Conservation (phyloP, 2,113 vertebrate species). For the Brienomyrus brachyistius region DNA sequence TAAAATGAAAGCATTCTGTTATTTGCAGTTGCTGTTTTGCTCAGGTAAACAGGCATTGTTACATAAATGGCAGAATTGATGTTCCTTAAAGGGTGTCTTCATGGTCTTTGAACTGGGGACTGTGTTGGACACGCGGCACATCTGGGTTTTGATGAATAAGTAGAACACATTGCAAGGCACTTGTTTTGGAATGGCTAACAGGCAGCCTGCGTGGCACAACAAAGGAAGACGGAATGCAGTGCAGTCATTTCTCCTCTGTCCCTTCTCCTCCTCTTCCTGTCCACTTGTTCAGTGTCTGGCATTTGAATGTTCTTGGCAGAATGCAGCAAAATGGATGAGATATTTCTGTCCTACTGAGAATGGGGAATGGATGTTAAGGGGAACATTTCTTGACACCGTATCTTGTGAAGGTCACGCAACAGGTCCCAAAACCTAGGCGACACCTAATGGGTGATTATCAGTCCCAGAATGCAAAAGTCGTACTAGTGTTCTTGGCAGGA, state of each 20-base stretch:
- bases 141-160: slow-evolving; percentile 18
- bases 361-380: not conserved
- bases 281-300: not conserved
- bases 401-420: not conserved
- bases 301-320: not conserved
- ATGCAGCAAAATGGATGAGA: not conserved
- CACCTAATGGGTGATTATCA: not conserved
- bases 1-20: not conserved
- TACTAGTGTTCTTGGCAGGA: not conserved
- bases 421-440: not conserved
- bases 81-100: not conserved
- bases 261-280: not conserved
- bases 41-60: not conserved
- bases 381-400: not conserved
- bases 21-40: not conserved
- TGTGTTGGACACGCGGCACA: not conserved
- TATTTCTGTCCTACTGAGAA: not conserved
- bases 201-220: not conserved
- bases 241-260: not conserved
- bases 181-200: not conserved
- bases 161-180: not conserved
- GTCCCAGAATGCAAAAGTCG: not conserved
- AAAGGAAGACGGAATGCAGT: not conserved
- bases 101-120: not conserved
- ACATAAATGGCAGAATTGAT: not conserved